A percentile compares a stretch with the other conserved stretches of the same genome.
phyloP scores from a whole-genome alignment of 2,113 vertebrate species.

The Sturnus vulgaris region DNA sequence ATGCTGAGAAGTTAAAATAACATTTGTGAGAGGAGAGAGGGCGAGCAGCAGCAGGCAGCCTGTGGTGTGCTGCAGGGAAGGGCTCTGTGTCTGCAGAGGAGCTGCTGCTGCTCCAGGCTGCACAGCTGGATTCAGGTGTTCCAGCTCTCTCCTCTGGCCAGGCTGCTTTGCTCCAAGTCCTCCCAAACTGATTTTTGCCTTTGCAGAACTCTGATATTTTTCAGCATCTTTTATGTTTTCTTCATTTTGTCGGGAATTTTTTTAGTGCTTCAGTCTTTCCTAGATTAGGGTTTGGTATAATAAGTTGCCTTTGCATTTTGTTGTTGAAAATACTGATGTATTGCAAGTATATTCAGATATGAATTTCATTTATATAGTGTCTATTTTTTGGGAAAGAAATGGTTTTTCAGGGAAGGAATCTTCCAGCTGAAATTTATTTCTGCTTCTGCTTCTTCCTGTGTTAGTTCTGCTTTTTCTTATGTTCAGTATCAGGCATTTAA shows the following conservation, averaged over 20 bases:
- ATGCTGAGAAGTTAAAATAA: conserved; percentile 42
- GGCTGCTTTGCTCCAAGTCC: background rate
- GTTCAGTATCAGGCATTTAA: background rate
- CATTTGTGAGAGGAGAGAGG: background rate
- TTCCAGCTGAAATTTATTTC: background rate
- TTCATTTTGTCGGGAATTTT: background rate
- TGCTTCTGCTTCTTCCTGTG: background rate
- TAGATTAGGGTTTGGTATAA: background rate
- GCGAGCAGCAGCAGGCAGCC: background rate
- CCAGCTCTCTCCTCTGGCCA: background rate
- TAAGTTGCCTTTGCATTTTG: background rate
- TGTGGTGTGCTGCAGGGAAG: background rate
- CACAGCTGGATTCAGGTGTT: background rate
- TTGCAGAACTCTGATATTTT: background rate
- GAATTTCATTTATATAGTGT: background rate
- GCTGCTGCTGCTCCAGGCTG: background rate
- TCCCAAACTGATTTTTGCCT: background rate
- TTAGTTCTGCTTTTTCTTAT: background rate
- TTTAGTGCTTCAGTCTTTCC: background rate
- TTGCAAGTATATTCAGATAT: background rate
- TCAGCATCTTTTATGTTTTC: background rate
- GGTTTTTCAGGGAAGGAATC: background rate
- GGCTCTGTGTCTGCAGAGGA: background rate
- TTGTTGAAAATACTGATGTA: background rate
- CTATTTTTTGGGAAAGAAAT: background rate